Evolutionary conservation across 2,888 invertebrate species (phyloP).

Genomic region (Agrotis puta): DNA sequence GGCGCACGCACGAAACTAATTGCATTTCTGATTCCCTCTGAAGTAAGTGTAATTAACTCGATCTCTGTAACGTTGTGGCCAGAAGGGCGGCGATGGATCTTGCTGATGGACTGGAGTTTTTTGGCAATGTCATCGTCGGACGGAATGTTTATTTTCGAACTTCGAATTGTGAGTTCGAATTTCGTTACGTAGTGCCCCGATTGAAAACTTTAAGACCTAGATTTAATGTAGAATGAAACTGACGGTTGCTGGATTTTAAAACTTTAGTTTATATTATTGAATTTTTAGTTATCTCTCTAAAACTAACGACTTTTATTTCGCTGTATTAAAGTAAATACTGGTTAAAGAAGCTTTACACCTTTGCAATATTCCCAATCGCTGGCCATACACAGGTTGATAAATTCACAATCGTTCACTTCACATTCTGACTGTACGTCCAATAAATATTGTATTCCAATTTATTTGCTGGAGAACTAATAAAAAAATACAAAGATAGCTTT

Average conservation of each 20-base stretch:
- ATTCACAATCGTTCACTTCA: conserved; percentile 58
- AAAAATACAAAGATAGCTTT: conserved; percentile 21
- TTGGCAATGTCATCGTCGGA: conserved; percentile 22
- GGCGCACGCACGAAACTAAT: conserved; percentile 83
- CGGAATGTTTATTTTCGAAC: neutral
- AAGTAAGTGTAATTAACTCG: conserved; percentile 85
- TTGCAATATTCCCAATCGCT: conserved; percentile 9
- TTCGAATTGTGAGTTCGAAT: neutral
- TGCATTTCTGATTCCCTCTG: conserved; percentile 87
- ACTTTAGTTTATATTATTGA: no score
- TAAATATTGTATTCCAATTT: conserved; percentile 65
- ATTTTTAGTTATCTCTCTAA: no score
- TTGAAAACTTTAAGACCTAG: neutral
- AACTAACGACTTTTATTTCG: no score
- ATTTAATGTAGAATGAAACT: neutral
- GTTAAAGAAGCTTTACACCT: neutral
- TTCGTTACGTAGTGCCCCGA: neutral
- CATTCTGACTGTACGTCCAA: conserved; percentile 50
- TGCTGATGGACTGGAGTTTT: conserved; percentile 28
- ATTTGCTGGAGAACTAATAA: conserved; percentile 48
- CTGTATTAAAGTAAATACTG: neutral
- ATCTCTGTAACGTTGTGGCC: conserved; percentile 70
- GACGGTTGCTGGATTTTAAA: neutral
- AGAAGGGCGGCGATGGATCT: conserved; percentile 51
- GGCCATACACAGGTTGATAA: conserved; percentile 53